Base-by-base conservation (phyloP, 2,113 vertebrate species). In the Sus scrofa region DNA sequence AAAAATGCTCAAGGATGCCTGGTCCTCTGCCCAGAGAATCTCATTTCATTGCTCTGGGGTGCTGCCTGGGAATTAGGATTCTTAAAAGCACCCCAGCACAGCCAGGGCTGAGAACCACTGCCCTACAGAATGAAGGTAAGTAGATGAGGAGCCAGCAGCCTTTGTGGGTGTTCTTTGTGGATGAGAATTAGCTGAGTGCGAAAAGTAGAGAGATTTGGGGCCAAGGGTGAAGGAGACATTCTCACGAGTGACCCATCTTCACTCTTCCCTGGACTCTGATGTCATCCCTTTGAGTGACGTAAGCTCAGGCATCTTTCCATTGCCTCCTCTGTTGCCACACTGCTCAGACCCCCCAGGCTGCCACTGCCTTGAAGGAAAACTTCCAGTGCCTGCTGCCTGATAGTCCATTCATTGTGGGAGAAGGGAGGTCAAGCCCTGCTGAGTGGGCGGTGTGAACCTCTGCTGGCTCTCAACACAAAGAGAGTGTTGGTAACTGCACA, bases 391-490 rank as follows among this genome's bases (percentile, higher is more conserved):
- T 54, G n/a, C 19, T 34, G 73, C 34, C 77, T 39, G 34, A 96
- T 26, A 97, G 91, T 91, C 34, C 39, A 18, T 54, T 82, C 83
- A 86, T 79, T 96, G 89, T 95, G 86, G 86, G 82, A 39, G 78
- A 89, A 67, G 62, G 56, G 30, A 91, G 86, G 58, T 71, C 93
- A 89, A 24, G 24, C 52, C 67, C 95, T 56, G 86, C 74, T 10
- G 78, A 86, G 95, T 86, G 86, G 96, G 93, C 0, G 5, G 95
- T 6, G 3, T 39, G 52, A 60, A 73, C 70, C 91, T 89, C 83
- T 86, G 86, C 78, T 30, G 89, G 83, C 54, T 65, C 82, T 78
- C 27, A 39, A 52, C 85, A 97, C 96, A 97, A 96, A 96, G 83
- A 77, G 78, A 85, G 67, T 37, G 78, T 75, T 94, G 74, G 58